Percentiles rank a stretch among this genome's conserved stretches.
These are phyloP conservation scores for Choloepus didactylus DNA, from an alignment of 2,797 vertebrate genomes.

Conservation along the genomic window DNA sequence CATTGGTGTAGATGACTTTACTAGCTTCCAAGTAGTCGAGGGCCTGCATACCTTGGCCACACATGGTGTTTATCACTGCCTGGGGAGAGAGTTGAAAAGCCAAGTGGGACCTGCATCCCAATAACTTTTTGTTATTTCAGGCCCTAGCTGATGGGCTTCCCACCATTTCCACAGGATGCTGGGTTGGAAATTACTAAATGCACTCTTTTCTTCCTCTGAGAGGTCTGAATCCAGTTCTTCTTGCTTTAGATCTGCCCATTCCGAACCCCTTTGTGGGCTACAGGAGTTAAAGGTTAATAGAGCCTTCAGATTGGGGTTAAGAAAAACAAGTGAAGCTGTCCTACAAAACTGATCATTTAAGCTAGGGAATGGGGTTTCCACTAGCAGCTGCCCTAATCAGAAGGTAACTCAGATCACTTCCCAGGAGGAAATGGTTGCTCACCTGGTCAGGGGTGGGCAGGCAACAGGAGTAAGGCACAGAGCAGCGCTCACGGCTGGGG, in stretches of 20 bases:
- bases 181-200: neutral
- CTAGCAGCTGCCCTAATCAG: neutral
- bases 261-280: neutral
- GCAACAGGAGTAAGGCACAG: conserved; percentile 97
- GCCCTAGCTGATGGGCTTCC: neutral
- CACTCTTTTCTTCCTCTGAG: neutral
- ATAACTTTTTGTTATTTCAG: neutral
- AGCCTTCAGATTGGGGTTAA: neutral
- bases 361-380: neutral
- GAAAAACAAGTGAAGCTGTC: neutral
- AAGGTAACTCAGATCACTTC: neutral
- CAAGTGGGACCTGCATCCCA: conserved; percentile 10
- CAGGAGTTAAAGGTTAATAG: neutral
- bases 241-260: neutral
- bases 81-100: conserved; percentile 79
- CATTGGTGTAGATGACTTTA: conserved; percentile 92
- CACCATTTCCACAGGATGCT: conserved; percentile 8
- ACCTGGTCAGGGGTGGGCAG: conserved; percentile 89
- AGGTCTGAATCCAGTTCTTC: neutral
- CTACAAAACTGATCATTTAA: neutral
- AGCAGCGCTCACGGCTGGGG: conserved; percentile 94
- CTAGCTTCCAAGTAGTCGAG: conserved; percentile 87
- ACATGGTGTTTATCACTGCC: conserved; percentile 96
- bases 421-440: neutral
- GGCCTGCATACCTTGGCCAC: conserved; percentile 92